Evolutionary conservation across 2,888 invertebrate genomes (phyloP), one percentile per base, ranked within the genome.

Genomic region (Eulithis prunata): DNA sequence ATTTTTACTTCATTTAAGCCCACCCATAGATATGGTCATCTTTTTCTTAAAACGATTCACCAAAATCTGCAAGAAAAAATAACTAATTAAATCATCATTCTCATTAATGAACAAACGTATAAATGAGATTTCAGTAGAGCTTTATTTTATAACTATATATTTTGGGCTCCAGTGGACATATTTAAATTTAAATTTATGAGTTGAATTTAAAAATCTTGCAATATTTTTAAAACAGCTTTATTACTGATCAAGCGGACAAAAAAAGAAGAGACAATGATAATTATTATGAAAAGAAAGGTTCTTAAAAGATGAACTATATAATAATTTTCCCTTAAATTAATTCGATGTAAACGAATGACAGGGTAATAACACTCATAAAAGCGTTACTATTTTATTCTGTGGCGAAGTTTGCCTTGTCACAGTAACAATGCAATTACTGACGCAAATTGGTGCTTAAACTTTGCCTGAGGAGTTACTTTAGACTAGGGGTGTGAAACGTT

Each of bases 391-490:
- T 64, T 68, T 68, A 68, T 61, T 51, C 64, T 55, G 57, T 61
- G 57, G 51, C 51, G 62, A 71, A 61, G 77, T 74, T 79, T 46
- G 60, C 76, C 76, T 79, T 78, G 77, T 76, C 72, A 74, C 68
- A 69, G 68, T 74, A 75, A 78, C 71, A 76, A 74, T 70, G 68
- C 66, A 74, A 72, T 77, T 76, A 71, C 69, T 62, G 66, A 67
- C 69, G 72, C 72, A 73, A 75, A 75, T 73, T 73, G 73, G 68
- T 74, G 57, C 72, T 72, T 67, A 64, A 74, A 72, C 71, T 74
- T 74, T 61, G 71, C 71, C 73, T 54, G 64, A 67, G 71, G 57
- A 72, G 62, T 64, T 67, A 64, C 53, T 60, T 63, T 60, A 49
- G 28, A 28, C 41, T 61, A 64, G 64, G 67, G 67, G 64, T 61